Percentiles rank a stretch among this genome's conserved stretches.
Evolutionary conservation across 2,888 invertebrate species (phyloP).

Genomic region (Netelia virgata): DNA sequence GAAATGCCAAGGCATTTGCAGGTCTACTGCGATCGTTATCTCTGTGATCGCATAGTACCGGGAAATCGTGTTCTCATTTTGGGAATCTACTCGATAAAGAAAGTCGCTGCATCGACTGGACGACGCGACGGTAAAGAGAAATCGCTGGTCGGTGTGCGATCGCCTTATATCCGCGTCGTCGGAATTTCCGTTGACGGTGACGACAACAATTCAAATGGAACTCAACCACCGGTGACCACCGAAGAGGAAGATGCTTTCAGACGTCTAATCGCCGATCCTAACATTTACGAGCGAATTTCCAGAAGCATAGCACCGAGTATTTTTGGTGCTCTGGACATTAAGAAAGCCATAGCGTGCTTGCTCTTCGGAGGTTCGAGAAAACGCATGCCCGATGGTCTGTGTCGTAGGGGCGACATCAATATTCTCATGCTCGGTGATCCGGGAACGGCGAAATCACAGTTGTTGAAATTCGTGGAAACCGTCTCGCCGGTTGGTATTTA

Average conservation of each 20-base stretch:
- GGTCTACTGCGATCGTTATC: constrained; percentile 96
- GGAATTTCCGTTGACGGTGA: constrained; percentile 95
- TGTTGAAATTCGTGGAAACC: constrained; percentile 98
- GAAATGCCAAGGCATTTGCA: constrained; percentile 99
- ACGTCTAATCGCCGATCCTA: constrained; percentile 92
- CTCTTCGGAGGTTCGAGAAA: constrained; percentile 97
- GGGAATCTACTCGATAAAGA: constrained; percentile 98
- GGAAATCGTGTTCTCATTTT: constrained; percentile 97
- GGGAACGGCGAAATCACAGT: constrained; percentile 99
- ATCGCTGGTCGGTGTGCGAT: constrained; percentile 95
- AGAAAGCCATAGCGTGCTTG: constrained; percentile 97
- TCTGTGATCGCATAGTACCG: constrained; percentile 98
- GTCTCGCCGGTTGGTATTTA: constrained; percentile 98
- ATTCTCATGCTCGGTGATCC: constrained; percentile 98
- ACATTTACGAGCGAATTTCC: constrained; percentile 95
- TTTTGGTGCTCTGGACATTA: constrained; percentile 96
- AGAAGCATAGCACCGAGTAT: constrained; percentile 98
- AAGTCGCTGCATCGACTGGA: constrained; percentile 88
- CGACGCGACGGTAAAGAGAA: constrained; percentile 91
- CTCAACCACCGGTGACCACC: constrained; percentile 85
- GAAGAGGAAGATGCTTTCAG: constrained; percentile 94
- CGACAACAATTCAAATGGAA: constrained; percentile 89
- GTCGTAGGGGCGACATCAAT: constrained; percentile 98
- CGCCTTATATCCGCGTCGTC: constrained; percentile 97
- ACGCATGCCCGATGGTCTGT: constrained; percentile 96